Conservation (phyloP, 23 tunicate genomes). For the Corella eumyota region DNA sequence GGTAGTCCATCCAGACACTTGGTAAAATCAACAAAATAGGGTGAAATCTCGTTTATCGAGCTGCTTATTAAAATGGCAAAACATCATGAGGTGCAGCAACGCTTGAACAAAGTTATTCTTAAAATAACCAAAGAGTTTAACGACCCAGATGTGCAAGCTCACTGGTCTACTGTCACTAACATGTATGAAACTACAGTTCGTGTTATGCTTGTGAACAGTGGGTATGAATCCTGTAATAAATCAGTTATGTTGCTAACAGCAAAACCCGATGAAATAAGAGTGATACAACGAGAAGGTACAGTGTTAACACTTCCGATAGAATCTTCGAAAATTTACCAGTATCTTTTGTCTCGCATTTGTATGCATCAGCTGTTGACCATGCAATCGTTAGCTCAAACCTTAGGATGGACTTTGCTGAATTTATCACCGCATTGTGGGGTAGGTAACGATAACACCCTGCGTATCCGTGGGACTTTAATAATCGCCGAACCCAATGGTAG, state of each 20-base stretch:
- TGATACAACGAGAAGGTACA: conserved; percentile 38
- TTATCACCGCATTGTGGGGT: conserved; percentile 38
- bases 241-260: conserved; percentile 34
- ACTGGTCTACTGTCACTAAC: conserved; percentile 52
- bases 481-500: too few species aligned
- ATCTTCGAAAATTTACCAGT: conserved; percentile 14
- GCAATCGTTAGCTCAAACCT: conserved; percentile 22
- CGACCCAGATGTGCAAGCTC: conserved; percentile 72
- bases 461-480: conserved; percentile 34
- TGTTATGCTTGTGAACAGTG: conserved; percentile 23
- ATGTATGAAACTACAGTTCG: conserved; percentile 44
- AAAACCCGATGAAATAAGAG: conserved; percentile 16
- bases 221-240: conserved; percentile 60
- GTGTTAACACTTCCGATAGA: conserved; percentile 19
- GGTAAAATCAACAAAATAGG: conserved; percentile 3
- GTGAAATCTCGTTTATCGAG: conserved; percentile 27
- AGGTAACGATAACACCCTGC: conserved; percentile 11
- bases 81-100: conserved; percentile 44
- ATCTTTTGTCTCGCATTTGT: conserved; percentile 45
- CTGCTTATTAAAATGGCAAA: conserved; percentile 51
- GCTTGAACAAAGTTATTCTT: conserved; percentile 39
- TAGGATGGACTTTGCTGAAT: conserved; percentile 52
- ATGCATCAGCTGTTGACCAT: conserved; percentile 43
- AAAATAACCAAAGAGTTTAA: conserved; percentile 8
- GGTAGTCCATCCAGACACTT: conserved; percentile 34